Evolutionary conservation across 2,888 invertebrate genomes (phyloP), one percentile per base, ranked within the genome.

Genomic region (Peribatodes rhomboidaria): DNA sequence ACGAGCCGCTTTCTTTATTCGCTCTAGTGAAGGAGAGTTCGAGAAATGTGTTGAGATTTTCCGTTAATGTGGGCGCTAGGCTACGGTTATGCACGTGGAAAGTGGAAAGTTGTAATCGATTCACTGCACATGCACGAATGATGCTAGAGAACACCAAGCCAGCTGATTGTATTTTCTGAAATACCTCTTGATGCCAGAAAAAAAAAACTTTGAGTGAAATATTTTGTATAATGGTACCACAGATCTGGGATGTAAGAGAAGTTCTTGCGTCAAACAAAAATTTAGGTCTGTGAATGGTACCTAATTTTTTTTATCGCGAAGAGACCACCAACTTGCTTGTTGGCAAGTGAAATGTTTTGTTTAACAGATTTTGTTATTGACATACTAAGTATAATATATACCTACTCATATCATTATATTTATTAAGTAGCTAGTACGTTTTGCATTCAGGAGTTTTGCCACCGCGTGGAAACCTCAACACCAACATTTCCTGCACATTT

Each of bases 91-190:
- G 84, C 81, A 81, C 83, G 83, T 89, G 86, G 92, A 93, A 93
- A 92, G 92, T 93, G 88, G 92, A 93, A 93, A 93, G 92, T 90
- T 85, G 80, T 85, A 82, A 86, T 84, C 92, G 88, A 90, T 82
- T 89, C 89, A 91, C 86, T 91, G 92, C 91, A 90, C 90, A 91
- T 88, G 90, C 89, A 90, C 86, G 87, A 87, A 88, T 81, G 84
- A 79, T 75, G 81, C 79, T 84, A 76, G 75, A 76, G 77, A 75
- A 72, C 44, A 76, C 76, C 73, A 78, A 77, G 72, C 27, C 55
- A 57, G 47, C 54, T 33, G 47, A 35, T 54, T 50, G 18, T 41
- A 80, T 77, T 81, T 52, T 44, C 33, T 55, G 13, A 35, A 10
- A 6, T 18, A 35, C 44, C 9, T 52, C 31, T 14, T 20, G 10